These are phyloP conservation scores for Linepithema humile DNA, from an alignment of 1,140 invertebrate genomes.

Conservation along the genomic window DNA sequence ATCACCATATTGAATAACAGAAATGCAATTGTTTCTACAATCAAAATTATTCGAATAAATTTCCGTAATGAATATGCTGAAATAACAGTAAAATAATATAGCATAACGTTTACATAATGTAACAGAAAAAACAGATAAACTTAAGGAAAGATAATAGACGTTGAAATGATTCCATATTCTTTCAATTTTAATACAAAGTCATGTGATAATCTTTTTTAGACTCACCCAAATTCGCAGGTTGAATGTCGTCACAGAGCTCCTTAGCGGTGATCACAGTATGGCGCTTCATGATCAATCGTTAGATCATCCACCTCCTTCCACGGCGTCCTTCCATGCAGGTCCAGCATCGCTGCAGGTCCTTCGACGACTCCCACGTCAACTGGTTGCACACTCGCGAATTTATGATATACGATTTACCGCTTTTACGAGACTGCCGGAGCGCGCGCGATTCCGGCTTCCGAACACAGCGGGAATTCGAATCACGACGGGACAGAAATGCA, in stretches of 20 bases:
- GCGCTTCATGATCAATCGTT: neutral
- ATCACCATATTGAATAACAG: neutral
- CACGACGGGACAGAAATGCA: neutral
- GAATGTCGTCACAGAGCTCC: neutral
- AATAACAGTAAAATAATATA: too few species aligned
- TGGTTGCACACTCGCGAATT: slow-evolving; percentile 61
- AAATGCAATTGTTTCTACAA: neutral
- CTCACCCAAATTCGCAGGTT: neutral
- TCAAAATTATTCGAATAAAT: neutral
- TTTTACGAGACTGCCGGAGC: slow-evolving; percentile 44
- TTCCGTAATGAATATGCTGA: neutral
- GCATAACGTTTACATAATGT: neutral
- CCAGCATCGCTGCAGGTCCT: slow-evolving; percentile 32
- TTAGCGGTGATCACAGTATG: neutral
- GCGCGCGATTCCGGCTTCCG: neutral
- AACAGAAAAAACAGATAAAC: neutral
- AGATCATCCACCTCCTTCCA: slow-evolving; percentile 9
- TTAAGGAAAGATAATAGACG: neutral
- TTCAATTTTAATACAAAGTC: neutral
- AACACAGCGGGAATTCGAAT: slow-evolving; percentile 7
- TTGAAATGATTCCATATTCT: too few species aligned
- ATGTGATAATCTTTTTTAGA: neutral
- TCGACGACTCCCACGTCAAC: slow-evolving; percentile 40
- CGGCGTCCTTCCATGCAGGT: neutral
- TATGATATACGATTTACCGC: slow-evolving; percentile 37